phyloP scores from a whole-genome alignment of 2,113 vertebrate genomes.

The Saccopteryx bilineata region DNA sequence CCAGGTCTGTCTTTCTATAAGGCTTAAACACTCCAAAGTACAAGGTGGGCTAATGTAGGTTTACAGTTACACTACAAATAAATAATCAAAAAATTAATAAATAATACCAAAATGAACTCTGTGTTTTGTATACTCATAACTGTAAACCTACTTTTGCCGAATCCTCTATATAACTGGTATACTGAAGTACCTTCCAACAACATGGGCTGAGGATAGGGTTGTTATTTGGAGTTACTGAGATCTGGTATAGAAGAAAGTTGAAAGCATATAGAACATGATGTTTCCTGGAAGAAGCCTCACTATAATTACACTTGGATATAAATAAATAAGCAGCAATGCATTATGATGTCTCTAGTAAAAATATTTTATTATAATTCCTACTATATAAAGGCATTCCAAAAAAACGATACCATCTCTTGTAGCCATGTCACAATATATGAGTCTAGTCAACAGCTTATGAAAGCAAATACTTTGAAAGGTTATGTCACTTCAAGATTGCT shows the following conservation, averaged over 20 bases:
- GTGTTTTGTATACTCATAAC: neutral
- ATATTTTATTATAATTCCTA: neutral
- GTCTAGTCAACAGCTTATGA: neutral
- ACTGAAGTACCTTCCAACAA: neutral
- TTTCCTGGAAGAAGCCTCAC: neutral
- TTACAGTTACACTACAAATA: neutral
- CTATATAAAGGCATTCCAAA: neutral
- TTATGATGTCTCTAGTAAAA: neutral
- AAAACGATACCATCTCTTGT: neutral
- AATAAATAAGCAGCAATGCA: neutral
- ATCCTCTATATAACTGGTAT: neutral
- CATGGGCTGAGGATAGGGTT: neutral
- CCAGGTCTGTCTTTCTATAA: neutral
- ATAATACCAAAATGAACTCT: neutral
- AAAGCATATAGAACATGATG: neutral
- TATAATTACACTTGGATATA: neutral
- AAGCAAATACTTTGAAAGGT: slow-evolving; percentile 20
- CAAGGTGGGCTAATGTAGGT: neutral
- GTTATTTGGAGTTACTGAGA: neutral
- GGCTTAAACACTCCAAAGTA: neutral
- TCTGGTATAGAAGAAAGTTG: neutral
- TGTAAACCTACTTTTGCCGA: neutral
- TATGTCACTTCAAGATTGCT: neutral
- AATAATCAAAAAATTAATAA: neutral
- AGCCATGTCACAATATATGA: neutral